phyloP scores from a whole-genome alignment of 2,113 vertebrate genomes.

The Ochotona princeps region DNA sequence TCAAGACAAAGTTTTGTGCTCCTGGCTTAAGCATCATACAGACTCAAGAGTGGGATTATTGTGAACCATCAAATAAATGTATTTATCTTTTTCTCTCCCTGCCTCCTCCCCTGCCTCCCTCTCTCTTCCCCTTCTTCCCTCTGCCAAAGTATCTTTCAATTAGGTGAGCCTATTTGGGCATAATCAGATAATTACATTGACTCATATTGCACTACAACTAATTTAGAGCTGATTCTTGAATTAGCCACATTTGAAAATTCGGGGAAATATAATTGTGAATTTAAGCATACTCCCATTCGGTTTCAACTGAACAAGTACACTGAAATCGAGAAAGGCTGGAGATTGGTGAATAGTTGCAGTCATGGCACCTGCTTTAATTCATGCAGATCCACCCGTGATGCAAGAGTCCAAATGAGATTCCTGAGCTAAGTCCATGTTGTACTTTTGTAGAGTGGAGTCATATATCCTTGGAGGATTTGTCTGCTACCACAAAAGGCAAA shows the following conservation, averaged over 20 bases:
- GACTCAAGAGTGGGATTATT: too few species aligned
- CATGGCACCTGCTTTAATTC: not conserved
- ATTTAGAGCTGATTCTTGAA: not conserved
- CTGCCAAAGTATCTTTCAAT: not conserved
- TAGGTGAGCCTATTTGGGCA: too few species aligned
- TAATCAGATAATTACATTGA: too few species aligned
- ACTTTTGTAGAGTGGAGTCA: not conserved
- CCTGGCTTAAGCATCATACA: too few species aligned
- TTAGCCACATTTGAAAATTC: not conserved
- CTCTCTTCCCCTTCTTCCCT: too few species aligned
- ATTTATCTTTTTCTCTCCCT: too few species aligned
- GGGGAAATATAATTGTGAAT: not conserved
- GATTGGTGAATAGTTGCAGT: not conserved
- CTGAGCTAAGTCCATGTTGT: not conserved
- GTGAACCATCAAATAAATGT: too few species aligned
- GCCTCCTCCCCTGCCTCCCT: too few species aligned
- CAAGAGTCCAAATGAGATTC: too few species aligned
- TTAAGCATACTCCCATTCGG: not conserved
- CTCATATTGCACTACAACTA: not conserved
- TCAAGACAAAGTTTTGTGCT: too few species aligned
- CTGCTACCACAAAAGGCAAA: not conserved
- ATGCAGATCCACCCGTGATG: not conserved
- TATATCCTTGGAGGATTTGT: not conserved
- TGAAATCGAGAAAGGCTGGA: not conserved
- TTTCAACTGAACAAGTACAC: not conserved